These are phyloP conservation scores for Marronus borbonicus DNA, from an alignment of 2,888 invertebrate genomes.

Conservation along the genomic window DNA sequence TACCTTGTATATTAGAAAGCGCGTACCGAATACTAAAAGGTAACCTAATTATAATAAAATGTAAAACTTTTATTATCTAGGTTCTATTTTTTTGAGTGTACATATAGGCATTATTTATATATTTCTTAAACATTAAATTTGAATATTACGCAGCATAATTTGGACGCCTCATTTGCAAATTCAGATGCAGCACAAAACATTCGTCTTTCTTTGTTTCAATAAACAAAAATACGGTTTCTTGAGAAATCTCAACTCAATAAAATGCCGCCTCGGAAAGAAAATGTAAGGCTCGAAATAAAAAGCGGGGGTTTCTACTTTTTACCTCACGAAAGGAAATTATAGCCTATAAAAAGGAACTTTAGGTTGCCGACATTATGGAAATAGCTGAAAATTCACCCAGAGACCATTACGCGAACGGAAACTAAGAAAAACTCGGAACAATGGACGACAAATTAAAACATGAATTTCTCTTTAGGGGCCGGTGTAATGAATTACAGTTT, in stretches of 20 bases:
- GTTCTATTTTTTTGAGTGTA: no score
- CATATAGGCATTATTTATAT: not conserved
- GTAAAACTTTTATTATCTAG: no score
- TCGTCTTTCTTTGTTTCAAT: constrained; percentile 4
- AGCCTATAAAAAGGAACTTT: constrained; percentile 44
- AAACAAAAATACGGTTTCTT: not conserved
- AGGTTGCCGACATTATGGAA: constrained; percentile 43
- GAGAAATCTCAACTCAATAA: constrained; percentile 30
- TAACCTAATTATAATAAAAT: no score
- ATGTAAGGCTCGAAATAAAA: constrained; percentile 28
- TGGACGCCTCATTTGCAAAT: not conserved
- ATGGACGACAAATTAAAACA: constrained; percentile 46
- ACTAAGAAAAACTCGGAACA: constrained; percentile 47
- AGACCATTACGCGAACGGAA: constrained; percentile 44
- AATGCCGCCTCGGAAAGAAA: not conserved
- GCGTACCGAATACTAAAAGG: no score
- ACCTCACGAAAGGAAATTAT: constrained; percentile 43
- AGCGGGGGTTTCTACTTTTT: constrained; percentile 34
- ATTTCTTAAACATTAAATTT: not conserved
- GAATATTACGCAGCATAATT: not conserved
- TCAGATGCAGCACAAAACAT: not conserved
- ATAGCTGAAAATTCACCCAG: constrained; percentile 44
- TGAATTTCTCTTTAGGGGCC: constrained; percentile 45
- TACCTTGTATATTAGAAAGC: no score
- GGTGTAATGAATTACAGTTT: constrained; percentile 41